Base-by-base conservation (phyloP, 2,888 invertebrate species). In the Spisula subtruncata region DNA sequence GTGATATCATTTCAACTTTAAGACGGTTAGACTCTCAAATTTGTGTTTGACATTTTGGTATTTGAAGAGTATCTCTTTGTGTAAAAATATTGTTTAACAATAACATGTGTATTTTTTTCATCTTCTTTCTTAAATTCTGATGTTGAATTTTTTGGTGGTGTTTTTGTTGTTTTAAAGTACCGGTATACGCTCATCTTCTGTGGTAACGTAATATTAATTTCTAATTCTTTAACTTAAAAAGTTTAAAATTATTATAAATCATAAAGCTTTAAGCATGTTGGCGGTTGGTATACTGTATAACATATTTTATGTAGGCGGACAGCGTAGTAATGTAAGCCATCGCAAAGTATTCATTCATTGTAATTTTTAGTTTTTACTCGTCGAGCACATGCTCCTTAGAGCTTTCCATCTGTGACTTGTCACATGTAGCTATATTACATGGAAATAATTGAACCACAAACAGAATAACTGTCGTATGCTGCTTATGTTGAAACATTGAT, bases 251-350 rank as follows among this genome's bases (percentile, higher is more conserved):
- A 41, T 41, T 41, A 56, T 83, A 66, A 83, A 41, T 83, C 83
- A 83, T 82, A 56, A 54, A 54, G 41, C 41, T 41, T 41, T 5
- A 41, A 41, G 41, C 25, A 51, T 60, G 35, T 60, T 56, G 60
- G 60, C 20, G 12, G 81, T 81, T 81, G 14, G n/a, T n/a, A 35
- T 60, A 16, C 35, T 60, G 32, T n/a, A n/a, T n/a, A n/a, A n/a
- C n/a, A n/a, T n/a, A n/a, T n/a, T n/a, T n/a, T n/a, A n/a, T 48
- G 84, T 84, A 51, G 84, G 84, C 51, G 75, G 84, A 75, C 84
- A 75, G 16, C 75, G 75, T 46, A 16, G 5, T 46, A 75, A 66
- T 66, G 8, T 10, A 4, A n/a, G 1, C 10, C 20, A 2, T 60
- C 12, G 5, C 8, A 66, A 66, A n/a, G 25, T 66, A 25, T n/a